phyloP scores from a whole-genome alignment of 92 coral and sea anemone genomes.

The Porites divaricata region DNA sequence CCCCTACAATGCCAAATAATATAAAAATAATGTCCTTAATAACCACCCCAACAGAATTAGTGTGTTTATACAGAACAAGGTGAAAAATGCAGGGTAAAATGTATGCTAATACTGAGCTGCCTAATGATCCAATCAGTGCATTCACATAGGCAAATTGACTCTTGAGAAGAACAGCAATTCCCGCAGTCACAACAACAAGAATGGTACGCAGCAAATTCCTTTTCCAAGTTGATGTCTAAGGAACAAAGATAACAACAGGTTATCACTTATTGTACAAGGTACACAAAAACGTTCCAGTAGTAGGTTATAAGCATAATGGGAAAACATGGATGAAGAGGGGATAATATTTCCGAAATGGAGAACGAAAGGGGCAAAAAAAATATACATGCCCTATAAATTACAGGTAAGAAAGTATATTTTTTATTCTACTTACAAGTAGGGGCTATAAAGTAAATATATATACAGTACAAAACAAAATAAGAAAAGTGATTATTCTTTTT shows the following conservation, averaged over 20 bases:
- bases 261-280: not conserved
- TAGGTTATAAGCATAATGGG: not conserved
- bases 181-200: constrained; percentile 78
- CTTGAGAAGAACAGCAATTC: constrained; percentile 69
- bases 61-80: constrained; percentile 70
- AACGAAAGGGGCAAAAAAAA: too few species aligned
- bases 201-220: constrained; percentile 71
- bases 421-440: too few species aligned
- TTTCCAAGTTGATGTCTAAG: constrained; percentile 81
- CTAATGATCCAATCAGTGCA: constrained; percentile 86
- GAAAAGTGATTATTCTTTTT: too few species aligned
- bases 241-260: not conserved
- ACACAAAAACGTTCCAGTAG: not conserved
- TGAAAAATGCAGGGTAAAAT: constrained; percentile 81
- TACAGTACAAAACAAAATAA: too few species aligned
- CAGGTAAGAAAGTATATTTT: too few species aligned
- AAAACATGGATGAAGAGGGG: too few species aligned
- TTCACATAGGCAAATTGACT: constrained; percentile 87
- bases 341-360: too few species aligned
- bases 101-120: constrained; percentile 87
- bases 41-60: constrained; percentile 73
- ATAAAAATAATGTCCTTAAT: constrained; percentile 71
- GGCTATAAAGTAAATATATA: too few species aligned
- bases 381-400: too few species aligned
- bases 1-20: constrained; percentile 86